Conservation (phyloP, 2,888 invertebrate species). For the Drosophila multiciliata region DNA sequence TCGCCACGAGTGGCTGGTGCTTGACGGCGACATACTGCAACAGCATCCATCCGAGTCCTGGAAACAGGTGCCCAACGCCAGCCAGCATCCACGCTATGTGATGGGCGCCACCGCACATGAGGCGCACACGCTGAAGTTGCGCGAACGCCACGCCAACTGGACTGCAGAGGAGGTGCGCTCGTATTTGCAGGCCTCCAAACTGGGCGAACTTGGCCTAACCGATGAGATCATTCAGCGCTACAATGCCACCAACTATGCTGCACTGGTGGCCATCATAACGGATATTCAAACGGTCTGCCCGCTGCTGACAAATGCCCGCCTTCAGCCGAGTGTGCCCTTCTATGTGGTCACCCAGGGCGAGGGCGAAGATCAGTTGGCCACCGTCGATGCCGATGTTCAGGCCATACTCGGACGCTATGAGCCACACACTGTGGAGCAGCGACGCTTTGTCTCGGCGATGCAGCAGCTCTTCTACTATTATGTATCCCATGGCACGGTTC, state of each 20-base stretch:
- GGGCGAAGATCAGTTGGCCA: constrained; percentile 86
- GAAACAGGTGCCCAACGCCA: constrained; percentile 85
- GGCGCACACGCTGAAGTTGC: constrained; percentile 88
- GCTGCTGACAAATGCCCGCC: constrained; percentile 88
- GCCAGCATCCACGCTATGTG: constrained; percentile 86
- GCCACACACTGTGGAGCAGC: constrained; percentile 90
- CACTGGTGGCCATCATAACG: constrained; percentile 90
- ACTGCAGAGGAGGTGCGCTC: constrained; percentile 88
- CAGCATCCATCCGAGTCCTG: constrained; percentile 89
- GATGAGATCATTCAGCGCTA: constrained; percentile 88
- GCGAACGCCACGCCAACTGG: constrained; percentile 88
- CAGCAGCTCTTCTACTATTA: constrained; percentile 93
- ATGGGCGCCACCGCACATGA: constrained; percentile 91
- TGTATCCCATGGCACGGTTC: constrained; percentile 90
- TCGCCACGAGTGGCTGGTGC: constrained; percentile 90
- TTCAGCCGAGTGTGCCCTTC: constrained; percentile 88
- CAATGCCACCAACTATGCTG: constrained; percentile 89
- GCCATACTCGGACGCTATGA: constrained; percentile 92
- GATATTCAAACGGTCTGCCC: constrained; percentile 93
- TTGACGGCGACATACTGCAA: constrained; percentile 90
- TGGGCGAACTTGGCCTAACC: constrained; percentile 88
- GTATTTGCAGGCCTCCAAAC: constrained; percentile 86
- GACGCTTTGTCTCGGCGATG: constrained; percentile 91
- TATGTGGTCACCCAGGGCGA: constrained; percentile 90
- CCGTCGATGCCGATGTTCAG: constrained; percentile 89